Evolutionary conservation across 23 tunicate genomes (phyloP).

Genomic region (Styela clava): DNA sequence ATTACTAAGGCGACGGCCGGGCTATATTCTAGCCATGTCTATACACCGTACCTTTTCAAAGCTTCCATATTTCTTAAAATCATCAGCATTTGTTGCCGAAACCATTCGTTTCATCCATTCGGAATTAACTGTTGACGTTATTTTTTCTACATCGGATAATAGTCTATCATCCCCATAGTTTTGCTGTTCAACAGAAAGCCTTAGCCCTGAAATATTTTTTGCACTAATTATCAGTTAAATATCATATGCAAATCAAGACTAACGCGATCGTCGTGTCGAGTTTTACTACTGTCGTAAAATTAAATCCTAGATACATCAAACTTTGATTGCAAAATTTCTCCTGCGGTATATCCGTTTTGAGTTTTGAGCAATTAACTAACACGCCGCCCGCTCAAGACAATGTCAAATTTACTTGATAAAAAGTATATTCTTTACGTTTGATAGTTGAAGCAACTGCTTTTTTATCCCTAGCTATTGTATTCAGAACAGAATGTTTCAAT

Average conservation of each 20-base stretch:
- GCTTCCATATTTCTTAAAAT: not conserved
- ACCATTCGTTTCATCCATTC: not conserved
- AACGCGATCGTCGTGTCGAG: not conserved
- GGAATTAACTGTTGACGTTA: not conserved
- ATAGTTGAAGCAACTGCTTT: not conserved
- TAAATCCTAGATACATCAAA: no score
- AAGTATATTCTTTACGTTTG: not conserved
- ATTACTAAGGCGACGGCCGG: no score
- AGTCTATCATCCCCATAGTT: not conserved
- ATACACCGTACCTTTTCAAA: not conserved
- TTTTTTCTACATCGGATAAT: not conserved
- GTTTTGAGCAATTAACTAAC: no score
- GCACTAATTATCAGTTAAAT: not conserved
- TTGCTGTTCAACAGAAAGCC: not conserved
- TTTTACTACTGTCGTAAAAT: no score
- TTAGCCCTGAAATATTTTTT: not conserved
- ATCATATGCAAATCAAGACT: not conserved
- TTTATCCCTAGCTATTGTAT: not conserved
- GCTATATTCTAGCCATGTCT: no score
- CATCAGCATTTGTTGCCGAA: not conserved
- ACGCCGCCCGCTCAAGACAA: no score
- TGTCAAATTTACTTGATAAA: no score
- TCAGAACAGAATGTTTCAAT: not conserved
- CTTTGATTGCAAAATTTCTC: no score
- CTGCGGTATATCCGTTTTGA: no score